Base-by-base conservation (phyloP, 2,888 invertebrate species). In the Trissolcus japonicus region DNA sequence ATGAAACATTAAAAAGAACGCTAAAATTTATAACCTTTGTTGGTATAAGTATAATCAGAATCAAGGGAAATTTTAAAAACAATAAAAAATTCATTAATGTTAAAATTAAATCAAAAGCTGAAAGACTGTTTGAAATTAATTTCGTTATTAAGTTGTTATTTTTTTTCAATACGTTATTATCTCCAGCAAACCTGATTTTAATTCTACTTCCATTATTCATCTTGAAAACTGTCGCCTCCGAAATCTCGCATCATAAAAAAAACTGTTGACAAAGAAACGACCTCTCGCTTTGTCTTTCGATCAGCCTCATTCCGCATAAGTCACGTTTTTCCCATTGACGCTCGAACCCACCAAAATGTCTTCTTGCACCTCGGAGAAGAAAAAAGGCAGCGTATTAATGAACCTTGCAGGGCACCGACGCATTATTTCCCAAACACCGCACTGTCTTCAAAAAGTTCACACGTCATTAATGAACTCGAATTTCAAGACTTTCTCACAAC, bases 401-500 rank as follows among this genome's bases (percentile, higher is more conserved):
- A 25, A 25, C 25, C 25, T 25, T 25, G 25, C 4, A 25, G 25
- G 25, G 25, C 25, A 25, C 25, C 25, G 25, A 6, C 25, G 25
- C 25, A 25, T 25, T 25, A 25, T 43, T n/a, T 7, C 40, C 35
- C n/a, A 62, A 62, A 19, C 21, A 19, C 6, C n/a, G 53, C 14
- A 61, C 50, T 50, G 19, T 6, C 13, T 43, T 66, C n/a, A 14
- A 14, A 43, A 43, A 43, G n/a, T 13, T 43, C 54, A 11, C 21
- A 54, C 29, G 16, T 53, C 67, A 40, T 59, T 43, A 51, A 53
- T 4, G 29, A 59, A 9, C 21, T 25, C 25, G n/a, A 53, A 67
- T 67, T 67, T 67, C 48, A 66, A 41, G 56, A 67, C 67, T 67
- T 67, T 59, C 67, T 53, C 67, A 41, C 59, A 19, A 25, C 13